Evolutionary conservation across 2,113 vertebrate species (phyloP).

Genomic region (Chrysochloris asiatica): DNA sequence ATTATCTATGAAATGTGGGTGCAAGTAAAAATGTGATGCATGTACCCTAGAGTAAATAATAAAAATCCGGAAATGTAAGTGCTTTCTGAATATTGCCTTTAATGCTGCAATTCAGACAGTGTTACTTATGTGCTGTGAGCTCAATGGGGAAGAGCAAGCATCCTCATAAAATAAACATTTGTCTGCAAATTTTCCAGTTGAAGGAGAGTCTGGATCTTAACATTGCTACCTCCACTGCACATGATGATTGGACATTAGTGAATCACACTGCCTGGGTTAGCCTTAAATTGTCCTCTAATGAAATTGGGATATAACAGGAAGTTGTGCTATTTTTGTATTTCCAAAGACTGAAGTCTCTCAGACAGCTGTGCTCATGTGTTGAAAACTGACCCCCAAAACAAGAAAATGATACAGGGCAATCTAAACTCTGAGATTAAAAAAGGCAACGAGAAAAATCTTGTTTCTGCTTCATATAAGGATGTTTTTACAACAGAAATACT

Average conservation of each 20-base stretch:
- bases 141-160: constrained; percentile 44
- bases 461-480: constrained; percentile 53
- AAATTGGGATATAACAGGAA: constrained; percentile 74
- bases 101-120: constrained; percentile 30
- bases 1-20: constrained; percentile 62
- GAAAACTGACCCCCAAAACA: constrained; percentile 77
- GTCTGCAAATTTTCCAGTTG: constrained; percentile 68
- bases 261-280: constrained; percentile 63
- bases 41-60: constrained; percentile 52
- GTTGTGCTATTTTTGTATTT: constrained; percentile 58
- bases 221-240: constrained; percentile 20
- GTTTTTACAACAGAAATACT: constrained; percentile 61
- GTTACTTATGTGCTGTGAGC: constrained; percentile 49
- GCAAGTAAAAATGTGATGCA: constrained; percentile 44
- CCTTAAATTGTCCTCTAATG: constrained; percentile 74
- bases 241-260: constrained; percentile 61
- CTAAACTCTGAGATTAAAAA: constrained; percentile 68
- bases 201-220: constrained; percentile 50
- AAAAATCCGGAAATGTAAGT: constrained; percentile 44
- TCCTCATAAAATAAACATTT: constrained; percentile 76
- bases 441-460: constrained; percentile 61
- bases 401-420: constrained; percentile 72
- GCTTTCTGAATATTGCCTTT: constrained; percentile 62
- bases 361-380: constrained; percentile 56
- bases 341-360: constrained; percentile 70